Evolutionary conservation across 1,140 invertebrate genomes (phyloP), one percentile per base, ranked within the genome.

Genomic region (Heliconius melpomene): DNA sequence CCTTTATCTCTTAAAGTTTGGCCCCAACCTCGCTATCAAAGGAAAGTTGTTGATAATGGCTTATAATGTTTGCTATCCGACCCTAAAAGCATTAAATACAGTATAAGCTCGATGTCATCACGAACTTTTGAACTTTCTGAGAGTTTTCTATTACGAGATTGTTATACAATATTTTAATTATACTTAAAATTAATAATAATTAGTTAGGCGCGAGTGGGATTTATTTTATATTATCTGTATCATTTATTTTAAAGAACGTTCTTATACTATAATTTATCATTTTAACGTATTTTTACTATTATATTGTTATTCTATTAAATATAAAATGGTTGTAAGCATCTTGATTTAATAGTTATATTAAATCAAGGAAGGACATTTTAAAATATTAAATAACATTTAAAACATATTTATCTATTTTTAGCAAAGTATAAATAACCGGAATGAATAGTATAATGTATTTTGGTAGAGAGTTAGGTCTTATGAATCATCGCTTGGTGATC

Each of bases 401-500:
- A 66, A 66, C 23, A 26, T 26, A 26, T 26, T 29, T 66, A n/a
- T 66, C 9, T 66, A 66, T 66, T 66, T 66, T 66, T 66, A 26
- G 26, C 60, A 66, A 16, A 66, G 13, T 26, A 16, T 26, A 66
- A 66, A 29, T 23, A 66, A 66, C 60, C 6, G 26, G 60, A 66
- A 29, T 66, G 3, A n/a, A 29, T 26, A 66, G 60, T 66, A 77
- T 18, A 29, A 77, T 36, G 71, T 46, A 71, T 70, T 32, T 40
- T 76, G 8, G 60, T 18, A 77, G 60, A 29, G 32, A 26, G 26
- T 20, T 60, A 70, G 9, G 32, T 32, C 29, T 40, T 29, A 79
- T 79, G 79, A 79, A 79, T 76, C 79, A 79, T 71, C 74, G 32
- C 52, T 79, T 76, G 70, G 23, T 66, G 72, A 72, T 76, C 74